Evolutionary conservation across 2,797 vertebrate species (phyloP).

Genomic region (Miopithecus talapoin): DNA sequence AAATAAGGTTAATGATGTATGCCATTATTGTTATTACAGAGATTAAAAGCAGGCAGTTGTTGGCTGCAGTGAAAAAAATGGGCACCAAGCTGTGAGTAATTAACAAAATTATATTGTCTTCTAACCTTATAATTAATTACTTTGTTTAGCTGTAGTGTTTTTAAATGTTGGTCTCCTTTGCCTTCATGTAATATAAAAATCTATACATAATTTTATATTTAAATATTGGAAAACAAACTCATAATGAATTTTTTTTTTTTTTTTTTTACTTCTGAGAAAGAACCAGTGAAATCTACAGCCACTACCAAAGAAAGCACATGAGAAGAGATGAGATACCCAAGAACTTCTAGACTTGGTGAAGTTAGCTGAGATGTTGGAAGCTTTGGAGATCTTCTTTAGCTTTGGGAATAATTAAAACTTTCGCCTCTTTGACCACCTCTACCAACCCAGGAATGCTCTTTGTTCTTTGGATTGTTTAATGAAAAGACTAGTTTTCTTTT

Average conservation of each 20-base stretch:
- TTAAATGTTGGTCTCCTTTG: conserved; percentile 56
- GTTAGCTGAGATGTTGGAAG: neutral
- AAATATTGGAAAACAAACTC: conserved; percentile 39
- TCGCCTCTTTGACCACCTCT: neutral
- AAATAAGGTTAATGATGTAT: conserved; percentile 88
- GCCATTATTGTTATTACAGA: conserved; percentile 83
- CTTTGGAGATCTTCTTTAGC: neutral
- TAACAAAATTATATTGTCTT: conserved; percentile 84
- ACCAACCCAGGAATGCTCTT: neutral
- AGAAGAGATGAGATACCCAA: neutral
- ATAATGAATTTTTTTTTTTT: neutral
- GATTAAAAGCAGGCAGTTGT: conserved; percentile 83
- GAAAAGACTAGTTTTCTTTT: conserved; percentile 15
- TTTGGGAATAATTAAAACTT: neutral
- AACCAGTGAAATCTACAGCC: neutral
- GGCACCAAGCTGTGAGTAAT: conserved; percentile 84
- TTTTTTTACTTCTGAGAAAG: neutral
- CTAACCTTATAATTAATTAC: conserved; percentile 81
- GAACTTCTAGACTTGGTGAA: neutral
- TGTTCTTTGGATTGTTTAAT: neutral
- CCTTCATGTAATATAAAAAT: conserved; percentile 48
- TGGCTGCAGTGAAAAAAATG: conserved; percentile 77
- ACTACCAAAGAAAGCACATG: neutral
- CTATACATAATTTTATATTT: conserved; percentile 47
- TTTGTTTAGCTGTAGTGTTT: conserved; percentile 65